These are phyloP conservation scores for Sylvia atricapilla DNA, from an alignment of 2,113 vertebrate species.

Conservation along the genomic window DNA sequence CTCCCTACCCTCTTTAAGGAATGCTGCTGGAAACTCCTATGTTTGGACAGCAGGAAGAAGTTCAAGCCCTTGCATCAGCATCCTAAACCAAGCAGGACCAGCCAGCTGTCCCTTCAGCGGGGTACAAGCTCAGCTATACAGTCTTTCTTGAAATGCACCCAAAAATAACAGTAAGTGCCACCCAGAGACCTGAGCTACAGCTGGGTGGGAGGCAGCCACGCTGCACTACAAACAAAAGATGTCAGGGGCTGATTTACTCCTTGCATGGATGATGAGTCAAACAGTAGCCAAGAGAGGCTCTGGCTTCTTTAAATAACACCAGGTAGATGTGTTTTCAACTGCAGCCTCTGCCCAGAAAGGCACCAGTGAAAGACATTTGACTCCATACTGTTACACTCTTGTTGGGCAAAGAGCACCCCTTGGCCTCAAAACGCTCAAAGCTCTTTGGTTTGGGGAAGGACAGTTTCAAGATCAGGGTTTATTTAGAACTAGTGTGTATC, in stretches of 20 bases:
- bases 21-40: background rate
- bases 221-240: background rate
- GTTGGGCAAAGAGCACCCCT: background rate
- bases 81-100: background rate
- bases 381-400: rapidly evolving
- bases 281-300: background rate
- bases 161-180: constrained; percentile 27
- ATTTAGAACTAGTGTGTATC: background rate
- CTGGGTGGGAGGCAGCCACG: background rate
- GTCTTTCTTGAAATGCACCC: constrained; percentile 8
- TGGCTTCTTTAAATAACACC: background rate
- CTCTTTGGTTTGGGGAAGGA: background rate
- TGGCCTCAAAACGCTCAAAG: background rate
- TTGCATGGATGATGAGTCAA: background rate
- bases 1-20: background rate
- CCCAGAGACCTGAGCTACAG: background rate
- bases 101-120: background rate
- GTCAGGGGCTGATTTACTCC: background rate
- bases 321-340: background rate
- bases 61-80: background rate
- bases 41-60: background rate
- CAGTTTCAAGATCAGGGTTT: background rate
- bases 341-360: background rate
- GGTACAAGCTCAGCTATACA: background rate
- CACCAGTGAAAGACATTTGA: background rate